Base-by-base conservation (phyloP, 2,113 vertebrate species). In the Onychorhynchus coronatus region DNA sequence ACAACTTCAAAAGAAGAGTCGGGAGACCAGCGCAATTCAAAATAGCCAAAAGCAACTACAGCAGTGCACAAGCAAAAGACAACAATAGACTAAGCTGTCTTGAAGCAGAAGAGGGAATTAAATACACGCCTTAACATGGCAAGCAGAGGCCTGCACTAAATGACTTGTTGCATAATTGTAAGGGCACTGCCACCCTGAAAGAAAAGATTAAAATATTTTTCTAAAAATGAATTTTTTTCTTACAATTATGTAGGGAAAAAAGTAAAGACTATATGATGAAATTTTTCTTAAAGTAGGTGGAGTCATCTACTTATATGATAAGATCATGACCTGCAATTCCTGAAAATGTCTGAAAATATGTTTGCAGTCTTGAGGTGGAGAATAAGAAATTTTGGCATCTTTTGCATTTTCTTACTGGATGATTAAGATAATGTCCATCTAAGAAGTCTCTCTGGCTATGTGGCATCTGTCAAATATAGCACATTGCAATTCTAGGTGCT, bases 321-420 rank as follows among this genome's bases (percentile, higher is more conserved):
- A 78, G 20, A 11, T 27, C 17, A 39, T n/a, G 19, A 56, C 24
- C 16, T 12, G 4, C 7, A 56, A n/a, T 37, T 70, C 27, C 61
- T 73, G 27, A 21, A 12, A 42, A 68, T 20, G 2, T 28, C 42
- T 25, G 46, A 74, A 61, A 91, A n/a, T 5, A 27, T 0, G 0
- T 39, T 83, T 52, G 6, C 14, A 56, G 13, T 59, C 46, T 28
- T 47, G 25, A 93, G 9, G 8, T 27, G 6, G 8, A 76, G 2
- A 14, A 46, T 76, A 80, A 58, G 25, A 80, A 83, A 41, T 83
- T 37, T 67, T 63, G 9, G 5, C 14, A 39, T 37, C 25, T 33
- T 78, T 66, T 70, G 2, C 11, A 56, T 73, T 79, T 94, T 37
- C 28, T 73, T 55, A 23, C 21, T 61, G 49, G 8, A 30, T 44